Conservation (phyloP, 2,888 invertebrate species). For the Euzophera pinguis region DNA sequence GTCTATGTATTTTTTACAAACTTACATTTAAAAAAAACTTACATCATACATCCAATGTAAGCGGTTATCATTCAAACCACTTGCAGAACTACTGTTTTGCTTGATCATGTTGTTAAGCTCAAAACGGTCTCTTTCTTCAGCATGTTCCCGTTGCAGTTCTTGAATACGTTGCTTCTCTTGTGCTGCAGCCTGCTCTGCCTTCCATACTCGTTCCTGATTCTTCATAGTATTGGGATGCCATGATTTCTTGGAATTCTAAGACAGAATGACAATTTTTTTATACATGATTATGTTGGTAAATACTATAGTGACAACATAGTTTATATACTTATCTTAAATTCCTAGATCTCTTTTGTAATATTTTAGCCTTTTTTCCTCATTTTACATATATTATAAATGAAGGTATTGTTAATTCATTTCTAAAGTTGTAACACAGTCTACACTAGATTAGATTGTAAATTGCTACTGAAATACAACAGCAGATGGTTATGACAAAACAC, state of each 20-base stretch:
- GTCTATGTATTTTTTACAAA: no score
- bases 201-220: constrained; percentile 89
- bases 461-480: no score
- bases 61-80: constrained; percentile 70
- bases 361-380: no score
- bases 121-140: constrained; percentile 82
- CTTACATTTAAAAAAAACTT: constrained; percentile 23
- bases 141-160: constrained; percentile 84
- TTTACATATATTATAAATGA: no score
- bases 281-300: no score
- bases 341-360: no score
- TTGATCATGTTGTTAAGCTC: constrained; percentile 82
- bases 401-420: no score
- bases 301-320: no score
- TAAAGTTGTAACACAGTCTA: no score
- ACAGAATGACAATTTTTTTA: background rate
- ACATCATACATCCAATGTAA: constrained; percentile 95
- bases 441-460: no score
- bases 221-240: constrained; percentile 89
- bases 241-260: constrained; percentile 87
- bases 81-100: constrained; percentile 68
- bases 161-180: constrained; percentile 83
- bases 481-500: no score
- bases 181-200: constrained; percentile 86
- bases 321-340: no score